Percentiles rank a stretch among this genome's conserved stretches.
phyloP scores from a whole-genome alignment of 2,888 invertebrate species.

The Molorchus minor region DNA sequence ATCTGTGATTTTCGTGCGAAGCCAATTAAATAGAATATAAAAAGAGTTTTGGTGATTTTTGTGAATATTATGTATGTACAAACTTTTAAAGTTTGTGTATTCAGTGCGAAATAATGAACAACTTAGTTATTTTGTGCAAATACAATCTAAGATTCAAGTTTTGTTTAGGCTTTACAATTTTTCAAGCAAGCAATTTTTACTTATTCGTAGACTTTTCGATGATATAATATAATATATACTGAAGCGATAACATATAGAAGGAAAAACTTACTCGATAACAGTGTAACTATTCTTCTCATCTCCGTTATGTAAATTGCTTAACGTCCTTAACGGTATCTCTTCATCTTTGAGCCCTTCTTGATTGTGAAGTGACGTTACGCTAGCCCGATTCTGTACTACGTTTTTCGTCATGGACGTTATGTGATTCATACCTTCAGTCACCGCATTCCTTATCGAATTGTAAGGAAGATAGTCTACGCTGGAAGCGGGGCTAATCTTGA shows the following conservation, averaged over 20 bases:
- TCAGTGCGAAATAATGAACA: no score
- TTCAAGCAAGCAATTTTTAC: no score
- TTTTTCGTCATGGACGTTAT: constrained; percentile 65
- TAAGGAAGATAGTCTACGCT: constrained; percentile 68
- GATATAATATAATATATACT: no score
- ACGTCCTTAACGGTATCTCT: constrained; percentile 82
- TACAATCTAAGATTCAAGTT: no score
- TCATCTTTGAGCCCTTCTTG: constrained; percentile 63
- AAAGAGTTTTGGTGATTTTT: not conserved
- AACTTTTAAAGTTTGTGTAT: no score
- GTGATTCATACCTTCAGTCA: constrained; percentile 68
- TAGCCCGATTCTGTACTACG: constrained; percentile 58
- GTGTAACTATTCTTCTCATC: constrained; percentile 75
- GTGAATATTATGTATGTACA: not conserved
- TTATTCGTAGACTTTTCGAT: no score
- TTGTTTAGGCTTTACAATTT: no score
- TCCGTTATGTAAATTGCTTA: constrained; percentile 72
- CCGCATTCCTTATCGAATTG: constrained; percentile 67
- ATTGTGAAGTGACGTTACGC: constrained; percentile 56
- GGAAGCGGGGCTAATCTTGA: constrained; percentile 62
- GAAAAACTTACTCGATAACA: constrained; percentile 74
- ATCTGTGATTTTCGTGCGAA: no score
- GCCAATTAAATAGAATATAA: no score
- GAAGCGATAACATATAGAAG: no score
- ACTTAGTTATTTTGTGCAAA: no score